Conservation (phyloP, 2,797 vertebrate species). For the Microctenopoma steveboyesi region DNA sequence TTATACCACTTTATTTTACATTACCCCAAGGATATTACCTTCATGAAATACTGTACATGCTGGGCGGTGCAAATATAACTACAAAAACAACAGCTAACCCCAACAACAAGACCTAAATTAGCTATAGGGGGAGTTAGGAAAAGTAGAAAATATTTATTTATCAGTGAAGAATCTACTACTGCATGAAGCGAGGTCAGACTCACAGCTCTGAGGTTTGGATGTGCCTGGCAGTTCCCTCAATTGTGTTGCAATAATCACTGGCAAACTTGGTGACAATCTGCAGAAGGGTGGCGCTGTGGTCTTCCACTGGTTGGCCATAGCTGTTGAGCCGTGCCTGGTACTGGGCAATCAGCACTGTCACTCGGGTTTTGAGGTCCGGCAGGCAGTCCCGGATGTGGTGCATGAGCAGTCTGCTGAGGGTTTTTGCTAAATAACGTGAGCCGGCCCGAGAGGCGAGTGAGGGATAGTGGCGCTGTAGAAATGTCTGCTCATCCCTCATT, state of each 20-base stretch:
- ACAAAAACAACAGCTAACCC: neutral
- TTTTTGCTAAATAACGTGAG: conserved; percentile 83
- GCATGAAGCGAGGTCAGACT: conserved; percentile 56
- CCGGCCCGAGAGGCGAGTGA: conserved; percentile 83
- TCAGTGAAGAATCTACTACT: neutral
- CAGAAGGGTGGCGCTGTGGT: conserved; percentile 87
- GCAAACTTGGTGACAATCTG: conserved; percentile 90
- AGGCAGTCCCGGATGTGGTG: conserved; percentile 89
- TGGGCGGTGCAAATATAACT: conserved; percentile 18
- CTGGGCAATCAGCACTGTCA: conserved; percentile 83
- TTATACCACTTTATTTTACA: conserved; percentile 48
- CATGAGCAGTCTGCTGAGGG: conserved; percentile 87
- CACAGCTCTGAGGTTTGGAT: conserved; percentile 89
- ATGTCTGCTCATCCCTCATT: conserved; percentile 81
- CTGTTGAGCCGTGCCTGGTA: conserved; percentile 85
- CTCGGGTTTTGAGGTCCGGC: conserved; percentile 85
- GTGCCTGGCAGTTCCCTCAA: conserved; percentile 86
- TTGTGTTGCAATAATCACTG: conserved; percentile 88
- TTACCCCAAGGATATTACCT: conserved; percentile 33
- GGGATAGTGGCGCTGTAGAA: conserved; percentile 87
- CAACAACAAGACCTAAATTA: neutral
- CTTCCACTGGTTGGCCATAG: conserved; percentile 87
- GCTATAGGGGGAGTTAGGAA: conserved; percentile 1
- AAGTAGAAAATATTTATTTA: neutral
- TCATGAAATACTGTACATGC: conserved; percentile 8